phyloP scores from a whole-genome alignment of 2,888 invertebrate species.

The Tachina grossa region DNA sequence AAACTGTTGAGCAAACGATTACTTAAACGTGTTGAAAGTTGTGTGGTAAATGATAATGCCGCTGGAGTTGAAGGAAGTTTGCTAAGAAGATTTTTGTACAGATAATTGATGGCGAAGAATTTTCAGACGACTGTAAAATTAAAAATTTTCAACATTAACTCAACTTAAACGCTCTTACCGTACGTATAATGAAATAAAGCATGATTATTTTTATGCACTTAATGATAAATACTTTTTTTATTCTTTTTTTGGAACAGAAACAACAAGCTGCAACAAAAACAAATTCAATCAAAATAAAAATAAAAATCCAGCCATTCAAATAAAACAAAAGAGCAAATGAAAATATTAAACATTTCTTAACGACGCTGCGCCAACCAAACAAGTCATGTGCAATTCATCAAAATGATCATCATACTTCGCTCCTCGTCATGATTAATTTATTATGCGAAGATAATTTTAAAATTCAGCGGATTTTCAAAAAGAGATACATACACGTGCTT shows the following conservation, averaged over 20 bases:
- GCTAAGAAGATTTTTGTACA: conserved; percentile 66
- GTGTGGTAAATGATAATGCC: conserved; percentile 73
- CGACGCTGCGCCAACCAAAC: too few species aligned
- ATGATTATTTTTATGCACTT: neutral
- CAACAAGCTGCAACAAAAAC: conserved; percentile 62
- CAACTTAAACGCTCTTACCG: conserved; percentile 17
- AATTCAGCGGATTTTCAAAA: too few species aligned
- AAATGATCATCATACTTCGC: too few species aligned
- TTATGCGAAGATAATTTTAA: too few species aligned
- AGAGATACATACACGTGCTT: too few species aligned
- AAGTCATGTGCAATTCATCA: too few species aligned
- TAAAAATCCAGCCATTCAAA: conserved; percentile 73
- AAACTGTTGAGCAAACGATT: conserved; percentile 78
- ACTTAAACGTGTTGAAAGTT: conserved; percentile 68
- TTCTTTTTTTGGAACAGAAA: conserved; percentile 42
- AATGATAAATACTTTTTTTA: conserved; percentile 24
- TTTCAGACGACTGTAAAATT: conserved; percentile 71
- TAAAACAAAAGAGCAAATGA: conserved; percentile 70
- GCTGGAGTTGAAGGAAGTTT: conserved; percentile 57
- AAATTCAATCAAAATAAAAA: conserved; percentile 16
- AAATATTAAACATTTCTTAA: conserved; percentile 50
- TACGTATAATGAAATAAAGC: neutral
- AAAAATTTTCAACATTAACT: conserved; percentile 53
- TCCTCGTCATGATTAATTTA: too few species aligned
- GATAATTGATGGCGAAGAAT: conserved; percentile 67